Base-by-base conservation (phyloP, 2,888 invertebrate genomes). In the Miltochrista miniata region DNA sequence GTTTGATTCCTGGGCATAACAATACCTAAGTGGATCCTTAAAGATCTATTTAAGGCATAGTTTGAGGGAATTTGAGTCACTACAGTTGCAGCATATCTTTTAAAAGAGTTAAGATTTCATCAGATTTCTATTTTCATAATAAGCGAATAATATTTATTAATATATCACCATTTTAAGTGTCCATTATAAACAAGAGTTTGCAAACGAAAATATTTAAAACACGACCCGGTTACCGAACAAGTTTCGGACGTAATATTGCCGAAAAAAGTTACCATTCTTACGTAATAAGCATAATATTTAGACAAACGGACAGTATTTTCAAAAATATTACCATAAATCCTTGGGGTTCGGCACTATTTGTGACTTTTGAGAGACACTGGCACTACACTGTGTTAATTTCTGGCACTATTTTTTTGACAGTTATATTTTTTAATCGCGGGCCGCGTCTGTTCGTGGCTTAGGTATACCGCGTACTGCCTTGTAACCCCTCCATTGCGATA, bases 201-300 rank as follows among this genome's bases (percentile, higher is more conserved):
- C 45, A 34, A 24, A 50, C 45, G 45, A 35, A 56, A 51, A 54
- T 43, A 48, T 48, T 50, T 30, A 52, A 56, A 57, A 44, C 54
- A 24, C 35, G 56, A 59, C 59, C 57, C 52, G 56, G 51, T 64
- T 64, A 54, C 55, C 45, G 54, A 66, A 66, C 64, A 15, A 48
- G 67, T 60, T 59, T 52, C 51, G 37, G 37, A 52, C 56, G 54
- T 57, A 52, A 66, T 61, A 56, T 51, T 56, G 56, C 51, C 52
- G 45, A 67, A 67, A 62, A 45, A 58, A 58, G 49, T 35, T 52
- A n/a, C 34, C 18, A n/a, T 33, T 40, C 18, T 63, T 58, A 52
- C 51, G 30, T 56, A 62, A 60, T 48, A 29, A 15, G 11, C 9
- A 38, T 11, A 33, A 35, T 2, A 31, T 31, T 31, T 7, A 31